These are phyloP conservation scores for Pomacea maculata DNA, from an alignment of 1,140 invertebrate species.

Conservation along the genomic window DNA sequence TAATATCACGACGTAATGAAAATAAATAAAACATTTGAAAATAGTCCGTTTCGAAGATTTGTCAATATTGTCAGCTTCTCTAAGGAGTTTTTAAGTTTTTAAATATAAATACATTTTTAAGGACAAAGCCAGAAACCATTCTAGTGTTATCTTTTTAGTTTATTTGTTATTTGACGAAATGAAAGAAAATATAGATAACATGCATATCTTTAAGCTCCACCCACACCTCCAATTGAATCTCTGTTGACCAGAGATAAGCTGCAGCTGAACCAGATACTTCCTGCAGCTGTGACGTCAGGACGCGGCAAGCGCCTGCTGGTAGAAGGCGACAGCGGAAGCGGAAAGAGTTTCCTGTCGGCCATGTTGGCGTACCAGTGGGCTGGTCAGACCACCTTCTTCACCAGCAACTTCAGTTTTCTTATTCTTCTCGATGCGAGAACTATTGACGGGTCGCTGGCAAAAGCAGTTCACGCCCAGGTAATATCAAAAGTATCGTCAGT, in stretches of 20 bases:
- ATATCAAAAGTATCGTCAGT: neutral
- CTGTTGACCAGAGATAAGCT: constrained; percentile 35
- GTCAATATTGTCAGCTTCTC: no score
- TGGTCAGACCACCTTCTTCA: constrained; percentile 40
- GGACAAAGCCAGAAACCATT: no score
- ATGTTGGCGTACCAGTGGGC: constrained; percentile 51
- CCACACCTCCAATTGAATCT: neutral
- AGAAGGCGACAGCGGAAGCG: constrained; percentile 49
- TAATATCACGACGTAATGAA: no score
- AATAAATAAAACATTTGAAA: no score
- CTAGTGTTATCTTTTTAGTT: no score
- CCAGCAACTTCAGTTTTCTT: constrained; percentile 38
- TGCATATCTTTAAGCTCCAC: neutral
- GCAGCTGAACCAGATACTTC: constrained; percentile 37
- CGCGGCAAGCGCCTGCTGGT: constrained; percentile 44
- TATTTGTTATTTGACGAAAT: no score
- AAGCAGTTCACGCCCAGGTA: constrained; percentile 12
- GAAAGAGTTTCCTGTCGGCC: constrained; percentile 46
- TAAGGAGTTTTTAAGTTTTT: no score
- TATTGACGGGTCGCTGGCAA: constrained; percentile 25
- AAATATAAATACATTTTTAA: no score
- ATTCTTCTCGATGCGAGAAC: constrained; percentile 39
- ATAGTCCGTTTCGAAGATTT: no score
- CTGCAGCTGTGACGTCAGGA: constrained; percentile 24
- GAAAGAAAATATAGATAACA: no score